phyloP scores from a whole-genome alignment of 2,113 vertebrate species.

The Grammomys dolichurus region DNA sequence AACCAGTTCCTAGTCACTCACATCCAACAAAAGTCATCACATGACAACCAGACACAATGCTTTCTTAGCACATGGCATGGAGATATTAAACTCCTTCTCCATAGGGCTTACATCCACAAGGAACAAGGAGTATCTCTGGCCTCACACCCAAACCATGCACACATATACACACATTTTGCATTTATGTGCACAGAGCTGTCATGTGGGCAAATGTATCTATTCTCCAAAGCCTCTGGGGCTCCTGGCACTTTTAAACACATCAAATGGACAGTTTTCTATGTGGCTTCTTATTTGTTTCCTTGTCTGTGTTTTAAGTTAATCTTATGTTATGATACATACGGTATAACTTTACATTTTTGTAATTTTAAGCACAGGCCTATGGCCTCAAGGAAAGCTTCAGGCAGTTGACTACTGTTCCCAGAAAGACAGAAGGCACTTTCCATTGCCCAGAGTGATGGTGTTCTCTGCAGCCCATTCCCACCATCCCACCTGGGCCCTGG shows the following conservation, averaged over 20 bases:
- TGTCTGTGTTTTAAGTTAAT: not conserved
- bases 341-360: not conserved
- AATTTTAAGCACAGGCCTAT: not conserved
- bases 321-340: not conserved
- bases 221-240: not conserved
- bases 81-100: not conserved
- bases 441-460: fast-evolving
- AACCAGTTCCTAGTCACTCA: not conserved
- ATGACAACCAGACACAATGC: fast-evolving
- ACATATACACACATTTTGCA: not conserved
- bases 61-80: fast-evolving
- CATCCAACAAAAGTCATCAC: too few relatives aligned
- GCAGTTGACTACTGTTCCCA: not conserved
- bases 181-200: not conserved
- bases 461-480: not conserved
- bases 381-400: not conserved
- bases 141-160: not conserved
- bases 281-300: too few relatives aligned
- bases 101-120: fast-evolving
- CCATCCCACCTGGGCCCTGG: not conserved
- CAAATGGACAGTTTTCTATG: not conserved
- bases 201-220: not conserved
- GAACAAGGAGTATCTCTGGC: fast-evolving
- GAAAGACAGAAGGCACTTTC: not conserved
- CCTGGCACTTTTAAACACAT: fast-evolving